Conservation (phyloP, 2,113 vertebrate genomes). For the Trinectes maculatus region DNA sequence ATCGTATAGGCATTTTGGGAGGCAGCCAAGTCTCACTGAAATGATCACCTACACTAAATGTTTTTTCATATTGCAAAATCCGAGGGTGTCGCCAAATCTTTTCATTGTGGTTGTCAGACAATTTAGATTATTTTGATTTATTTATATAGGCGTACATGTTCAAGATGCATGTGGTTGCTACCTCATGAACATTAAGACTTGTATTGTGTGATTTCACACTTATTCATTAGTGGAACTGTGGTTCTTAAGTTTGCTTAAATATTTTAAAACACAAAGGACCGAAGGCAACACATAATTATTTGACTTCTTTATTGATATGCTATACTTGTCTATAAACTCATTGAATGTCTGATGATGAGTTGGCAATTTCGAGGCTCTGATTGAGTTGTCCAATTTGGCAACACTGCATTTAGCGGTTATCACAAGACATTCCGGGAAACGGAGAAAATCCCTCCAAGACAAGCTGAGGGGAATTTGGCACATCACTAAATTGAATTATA, state of each 20-base stretch:
- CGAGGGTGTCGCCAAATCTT: not conserved
- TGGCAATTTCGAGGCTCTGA: not conserved
- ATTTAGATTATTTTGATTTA: too few relatives aligned
- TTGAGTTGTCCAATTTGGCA: not conserved
- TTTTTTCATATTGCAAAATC: not conserved
- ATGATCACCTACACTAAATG: not conserved
- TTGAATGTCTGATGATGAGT: not conserved
- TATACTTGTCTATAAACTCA: not conserved
- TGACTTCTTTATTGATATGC: not conserved
- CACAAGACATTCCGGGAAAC: not conserved
- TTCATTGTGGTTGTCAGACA: too few relatives aligned
- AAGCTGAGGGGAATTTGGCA: not conserved
- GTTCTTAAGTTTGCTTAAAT: not conserved
- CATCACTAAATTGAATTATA: conserved; percentile 1
- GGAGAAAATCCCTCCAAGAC: not conserved
- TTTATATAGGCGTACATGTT: not conserved
- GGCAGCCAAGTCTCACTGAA: not conserved
- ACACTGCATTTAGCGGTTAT: not conserved
- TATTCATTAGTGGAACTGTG: not conserved
- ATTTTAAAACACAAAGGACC: not conserved
- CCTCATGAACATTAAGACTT: not conserved
- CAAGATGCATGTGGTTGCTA: not conserved
- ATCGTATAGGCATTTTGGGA: conserved; percentile 1
- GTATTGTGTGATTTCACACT: not conserved
- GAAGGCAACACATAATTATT: too few relatives aligned